phyloP scores from a whole-genome alignment of 2,113 vertebrate genomes.

The Siniperca knerii region DNA sequence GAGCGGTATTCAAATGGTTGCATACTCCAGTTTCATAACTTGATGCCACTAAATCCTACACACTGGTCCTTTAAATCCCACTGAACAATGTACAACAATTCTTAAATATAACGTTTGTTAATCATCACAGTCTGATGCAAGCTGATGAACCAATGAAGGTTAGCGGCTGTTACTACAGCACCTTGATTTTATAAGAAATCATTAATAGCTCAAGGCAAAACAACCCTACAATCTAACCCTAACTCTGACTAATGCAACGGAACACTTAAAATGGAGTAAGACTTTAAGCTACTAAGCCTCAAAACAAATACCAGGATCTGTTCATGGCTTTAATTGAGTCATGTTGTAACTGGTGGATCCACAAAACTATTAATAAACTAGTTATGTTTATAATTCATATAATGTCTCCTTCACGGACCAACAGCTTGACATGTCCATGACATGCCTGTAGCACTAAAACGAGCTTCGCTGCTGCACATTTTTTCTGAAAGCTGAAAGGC shows the following conservation, averaged over 20 bases:
- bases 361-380: neutral
- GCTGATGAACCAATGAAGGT: neutral
- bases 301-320: neutral
- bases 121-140: neutral
- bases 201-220: neutral
- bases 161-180: too few relatives aligned
- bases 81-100: neutral
- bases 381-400: neutral
- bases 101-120: neutral
- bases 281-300: conserved; percentile 17
- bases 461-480: neutral
- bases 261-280: neutral
- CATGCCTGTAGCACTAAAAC: neutral
- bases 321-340: neutral
- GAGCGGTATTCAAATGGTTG: too few relatives aligned
- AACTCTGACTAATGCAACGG: conserved; percentile 9
- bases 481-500: neutral
- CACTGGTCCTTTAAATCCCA: too few relatives aligned
- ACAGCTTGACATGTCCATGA: neutral
- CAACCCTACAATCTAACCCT: neutral
- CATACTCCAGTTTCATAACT: too few relatives aligned
- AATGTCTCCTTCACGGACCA: too few relatives aligned
- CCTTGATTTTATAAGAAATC: neutral
- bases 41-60: too few relatives aligned
- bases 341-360: neutral